Evolutionary conservation across 2,113 vertebrate species (phyloP), one percentile per base, ranked within the genome.

Genomic region (Sylvietta virens): DNA sequence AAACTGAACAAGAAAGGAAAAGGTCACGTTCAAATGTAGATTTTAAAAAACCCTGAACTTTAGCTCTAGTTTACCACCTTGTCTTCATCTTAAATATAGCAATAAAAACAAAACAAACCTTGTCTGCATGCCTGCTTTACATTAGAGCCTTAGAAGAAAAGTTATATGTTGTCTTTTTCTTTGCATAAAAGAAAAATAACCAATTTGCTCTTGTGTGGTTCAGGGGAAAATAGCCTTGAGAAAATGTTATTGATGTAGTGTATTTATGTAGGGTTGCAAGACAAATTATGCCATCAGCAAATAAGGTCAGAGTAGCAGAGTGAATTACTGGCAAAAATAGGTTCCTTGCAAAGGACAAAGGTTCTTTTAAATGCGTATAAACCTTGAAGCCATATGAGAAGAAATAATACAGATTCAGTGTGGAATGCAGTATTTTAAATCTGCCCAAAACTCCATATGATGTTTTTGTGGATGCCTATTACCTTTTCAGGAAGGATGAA

Each of bases 241-340:
- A 96, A 94, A 94, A 97, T 97, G 96, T 97, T 97, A 98, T 96
- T 97, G 97, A 98, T 97, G 98, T 87, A 95, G 96, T 88, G 70
- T 96, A 97, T 97, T 98, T 98, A 97, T 95, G 96, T 97, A 91
- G 81, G 87, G 88, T 97, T 98, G 92, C 97, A 98, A 98, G 97
- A 98, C 92, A 98, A 97, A 98, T 98, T 98, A 98, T 97, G 94
- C 96, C 86, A 97, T 97, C 96, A 95, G 97, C 94, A 98, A 98
- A 98, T 98, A 97, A 98, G 97, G 97, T 98, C 96, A 98, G 93
- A 96, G 80, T 84, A 94, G 74, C 65, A 74, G 91, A 81, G 74
- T 96, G 87, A 93, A 96, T 81, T 87, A 92, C 88, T 82, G 79
- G 92, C 48, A 94, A 95, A 97, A 96, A 95, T 56, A 95, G 94